Base-by-base conservation (phyloP, 2,797 vertebrate genomes). In the Schizothorax lantsangensis region DNA sequence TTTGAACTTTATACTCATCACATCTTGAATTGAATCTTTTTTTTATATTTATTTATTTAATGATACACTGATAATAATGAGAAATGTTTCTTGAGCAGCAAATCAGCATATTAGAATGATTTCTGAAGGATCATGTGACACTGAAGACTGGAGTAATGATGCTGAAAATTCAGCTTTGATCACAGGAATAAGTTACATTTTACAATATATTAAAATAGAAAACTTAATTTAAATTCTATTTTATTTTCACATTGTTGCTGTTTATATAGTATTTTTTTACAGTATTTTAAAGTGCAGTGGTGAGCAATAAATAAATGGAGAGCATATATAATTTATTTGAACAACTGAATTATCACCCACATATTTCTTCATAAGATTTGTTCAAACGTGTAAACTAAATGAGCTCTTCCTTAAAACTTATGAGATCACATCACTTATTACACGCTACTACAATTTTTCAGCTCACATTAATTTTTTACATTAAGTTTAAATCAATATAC, bases 111-210 rank as follows among this genome's bases (percentile, higher is more conserved):
- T 33, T 3, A 6, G 15, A 74, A 49, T 74, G 8, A 49, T 49
- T 49, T 74, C n/a, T 74, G 15, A 47, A 74, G 7, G 72, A 47
- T 73, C n/a, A 17, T 73, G 71, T 73, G 43, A 30, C 72, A 49
- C 43, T 74, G 15, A 74, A 30, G n/a, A 74, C 72, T 17, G 43
- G 6, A 47, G 3, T 26, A 74, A 47, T 17, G 72, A 19, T 21
- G 8, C 15, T 6, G 73, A 52, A 11, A 74, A 74, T 49, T 2
- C 4, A 5, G n/a, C 7, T 74, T 47, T 47, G n/a, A 47, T 74
- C 43, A 17, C n/a, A 74, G 6, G 0, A 47, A 30, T 47, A 17
- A 17, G 15, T 19, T 74, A 19, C 6, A 47, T 17, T 74, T 47
- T 8, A 74, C 26, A 8, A 17, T 5, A 74, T 19, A 30, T 49